These are phyloP conservation scores for Echiichthys vipera DNA, from an alignment of 2,797 vertebrate species.

Conservation along the genomic window DNA sequence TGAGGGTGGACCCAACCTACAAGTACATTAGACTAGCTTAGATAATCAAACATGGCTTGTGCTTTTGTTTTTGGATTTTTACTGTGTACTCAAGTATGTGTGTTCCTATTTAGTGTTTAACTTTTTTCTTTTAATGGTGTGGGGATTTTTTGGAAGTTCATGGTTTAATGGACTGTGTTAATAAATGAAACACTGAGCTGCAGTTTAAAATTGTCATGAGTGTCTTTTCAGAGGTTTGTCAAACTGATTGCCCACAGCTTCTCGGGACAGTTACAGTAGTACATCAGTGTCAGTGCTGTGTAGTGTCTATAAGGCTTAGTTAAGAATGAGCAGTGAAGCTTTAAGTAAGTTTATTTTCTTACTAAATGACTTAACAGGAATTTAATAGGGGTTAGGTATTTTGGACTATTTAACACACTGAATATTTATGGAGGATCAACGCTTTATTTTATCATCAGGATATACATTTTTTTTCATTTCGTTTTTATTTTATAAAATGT, in stretches of 20 bases:
- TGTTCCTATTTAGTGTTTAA: too few species aligned
- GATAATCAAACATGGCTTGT: constrained; percentile 9
- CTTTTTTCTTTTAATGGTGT: not conserved
- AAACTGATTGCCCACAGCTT: not conserved
- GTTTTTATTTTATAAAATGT: not conserved
- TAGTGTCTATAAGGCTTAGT: not conserved
- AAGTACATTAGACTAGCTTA: not conserved
- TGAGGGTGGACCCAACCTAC: not conserved
- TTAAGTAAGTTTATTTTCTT: not conserved
- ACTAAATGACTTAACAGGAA: not conserved
- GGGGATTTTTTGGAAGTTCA: not conserved
- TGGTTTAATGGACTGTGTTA: not conserved
- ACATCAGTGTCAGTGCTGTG: not conserved
- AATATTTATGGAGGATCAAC: too few species aligned
- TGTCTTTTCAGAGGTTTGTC: not conserved
- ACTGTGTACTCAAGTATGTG: constrained; percentile 5
- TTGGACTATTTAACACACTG: not conserved
- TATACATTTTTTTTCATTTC: too few species aligned
- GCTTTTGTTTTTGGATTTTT: not conserved
- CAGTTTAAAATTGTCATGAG: not conserved
- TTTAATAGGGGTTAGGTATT: not conserved
- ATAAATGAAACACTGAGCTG: constrained; percentile 14
- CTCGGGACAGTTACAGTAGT: not conserved
- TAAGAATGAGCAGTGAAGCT: not conserved
- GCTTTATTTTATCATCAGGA: too few species aligned